phyloP scores from a whole-genome alignment of 2,113 vertebrate species.

The Laticauda laticaudata region DNA sequence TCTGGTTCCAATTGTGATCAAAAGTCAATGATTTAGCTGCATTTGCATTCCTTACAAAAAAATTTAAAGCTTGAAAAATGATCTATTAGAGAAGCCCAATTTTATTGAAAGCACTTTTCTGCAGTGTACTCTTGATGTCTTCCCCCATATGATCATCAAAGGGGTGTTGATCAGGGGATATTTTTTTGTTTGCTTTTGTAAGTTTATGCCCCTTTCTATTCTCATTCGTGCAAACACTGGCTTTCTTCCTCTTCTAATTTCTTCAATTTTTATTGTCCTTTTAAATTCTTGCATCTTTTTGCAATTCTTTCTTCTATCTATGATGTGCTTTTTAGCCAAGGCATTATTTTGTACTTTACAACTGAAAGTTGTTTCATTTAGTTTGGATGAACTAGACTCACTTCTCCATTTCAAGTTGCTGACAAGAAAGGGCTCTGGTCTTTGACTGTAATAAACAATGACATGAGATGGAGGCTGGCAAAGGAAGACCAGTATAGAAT shows the following conservation, averaged over 20 bases:
- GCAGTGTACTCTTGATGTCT: not conserved
- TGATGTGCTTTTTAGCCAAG: not conserved
- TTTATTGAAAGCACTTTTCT: not conserved
- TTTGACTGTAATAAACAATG: not conserved
- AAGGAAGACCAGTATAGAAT: not conserved
- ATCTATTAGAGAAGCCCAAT: not conserved
- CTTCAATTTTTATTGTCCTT: not conserved
- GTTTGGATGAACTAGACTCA: not conserved
- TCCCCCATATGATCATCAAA: not conserved
- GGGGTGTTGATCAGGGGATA: not conserved
- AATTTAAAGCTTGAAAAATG: not conserved
- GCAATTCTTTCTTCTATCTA: not conserved
- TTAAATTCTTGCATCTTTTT: not conserved
- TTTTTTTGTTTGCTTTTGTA: not conserved
- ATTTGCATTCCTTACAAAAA: not conserved
- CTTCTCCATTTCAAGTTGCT: not conserved
- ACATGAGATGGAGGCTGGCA: not conserved
- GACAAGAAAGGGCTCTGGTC: not conserved
- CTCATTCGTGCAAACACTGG: not conserved
- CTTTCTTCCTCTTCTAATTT: not conserved
- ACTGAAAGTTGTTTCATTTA: not conserved
- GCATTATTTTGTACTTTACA: not conserved
- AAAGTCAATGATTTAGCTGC: not conserved
- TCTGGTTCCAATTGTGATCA: not conserved
- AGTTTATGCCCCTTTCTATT: not conserved